Conservation (phyloP, 2,888 invertebrate species). For the Thecocarcelia acutangulata region DNA sequence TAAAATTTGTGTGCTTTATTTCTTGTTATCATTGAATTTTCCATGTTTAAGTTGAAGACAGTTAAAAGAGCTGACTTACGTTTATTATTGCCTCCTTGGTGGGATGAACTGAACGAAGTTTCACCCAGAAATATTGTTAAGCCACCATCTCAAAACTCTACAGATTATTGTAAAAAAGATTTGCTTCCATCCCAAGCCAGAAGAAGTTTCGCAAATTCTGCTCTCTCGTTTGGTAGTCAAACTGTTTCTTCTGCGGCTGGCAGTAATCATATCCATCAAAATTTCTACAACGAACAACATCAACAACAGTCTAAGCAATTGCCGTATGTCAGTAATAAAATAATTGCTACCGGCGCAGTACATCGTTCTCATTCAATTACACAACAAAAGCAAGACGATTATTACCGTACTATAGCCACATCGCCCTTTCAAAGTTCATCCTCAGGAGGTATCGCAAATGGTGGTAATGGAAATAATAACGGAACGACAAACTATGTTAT, state of each 20-base stretch:
- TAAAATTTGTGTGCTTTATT: neutral
- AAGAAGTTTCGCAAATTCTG: slow-evolving; percentile 46
- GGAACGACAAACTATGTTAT: slow-evolving; percentile 39
- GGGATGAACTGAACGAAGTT: slow-evolving; percentile 93
- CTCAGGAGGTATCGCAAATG: slow-evolving; percentile 62
- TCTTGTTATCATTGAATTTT: slow-evolving; percentile 26
- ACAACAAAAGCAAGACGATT: slow-evolving; percentile 80
- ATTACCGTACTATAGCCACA: slow-evolving; percentile 84
- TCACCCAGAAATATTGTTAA: slow-evolving; percentile 67
- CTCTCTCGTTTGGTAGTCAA: slow-evolving; percentile 40
- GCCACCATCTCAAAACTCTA: slow-evolving; percentile 47
- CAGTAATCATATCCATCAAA: slow-evolving; percentile 49
- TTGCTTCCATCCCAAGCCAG: slow-evolving; percentile 32
- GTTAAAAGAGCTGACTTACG: slow-evolving; percentile 95
- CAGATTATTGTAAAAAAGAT: slow-evolving; percentile 55
- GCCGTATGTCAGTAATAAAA: slow-evolving; percentile 60
- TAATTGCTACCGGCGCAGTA: slow-evolving; percentile 46
- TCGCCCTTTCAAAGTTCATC: slow-evolving; percentile 83
- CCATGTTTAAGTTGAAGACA: slow-evolving; percentile 77
- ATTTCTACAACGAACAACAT: slow-evolving; percentile 48
- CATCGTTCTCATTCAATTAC: slow-evolving; percentile 52
- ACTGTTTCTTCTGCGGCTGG: slow-evolving; percentile 17
- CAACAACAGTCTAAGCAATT: slow-evolving; percentile 42
- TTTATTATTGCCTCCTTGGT: slow-evolving; percentile 96
- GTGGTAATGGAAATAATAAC: slow-evolving; percentile 56